Percentiles rank a stretch among this genome's conserved stretches.
Evolutionary conservation across 2,113 vertebrate species (phyloP).

Genomic region (Todiramphus saurophagus): DNA sequence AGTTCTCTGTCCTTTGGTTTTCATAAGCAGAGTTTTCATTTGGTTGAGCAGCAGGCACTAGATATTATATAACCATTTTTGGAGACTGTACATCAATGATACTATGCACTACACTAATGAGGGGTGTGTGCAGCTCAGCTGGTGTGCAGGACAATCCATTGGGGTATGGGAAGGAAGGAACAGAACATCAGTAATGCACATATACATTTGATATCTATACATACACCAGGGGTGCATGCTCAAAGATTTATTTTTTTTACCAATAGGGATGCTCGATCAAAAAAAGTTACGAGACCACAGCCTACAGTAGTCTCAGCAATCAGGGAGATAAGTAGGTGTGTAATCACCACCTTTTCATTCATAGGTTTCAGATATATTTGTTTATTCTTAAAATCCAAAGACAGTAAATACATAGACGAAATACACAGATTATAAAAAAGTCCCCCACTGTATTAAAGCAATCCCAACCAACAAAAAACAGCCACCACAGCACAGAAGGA

Average conservation of each 20-base stretch:
- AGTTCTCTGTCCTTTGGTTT: background rate
- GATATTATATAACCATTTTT: background rate
- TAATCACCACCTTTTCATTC: background rate
- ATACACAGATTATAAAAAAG: background rate
- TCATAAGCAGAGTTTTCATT: background rate
- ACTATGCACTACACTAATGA: fast-evolving
- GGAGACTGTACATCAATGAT: background rate
- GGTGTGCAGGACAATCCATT: background rate
- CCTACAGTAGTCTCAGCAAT: background rate
- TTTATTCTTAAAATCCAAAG: background rate
- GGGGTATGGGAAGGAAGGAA: background rate
- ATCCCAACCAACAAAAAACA: too few species aligned
- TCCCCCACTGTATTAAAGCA: background rate
- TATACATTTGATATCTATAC: background rate
- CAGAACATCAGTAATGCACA: background rate
- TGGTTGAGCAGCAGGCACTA: background rate
- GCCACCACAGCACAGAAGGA: background rate
- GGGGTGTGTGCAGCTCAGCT: background rate
- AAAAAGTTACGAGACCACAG: background rate
- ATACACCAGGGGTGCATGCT: background rate
- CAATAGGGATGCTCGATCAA: background rate
- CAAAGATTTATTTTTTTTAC: background rate
- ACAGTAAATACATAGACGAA: background rate
- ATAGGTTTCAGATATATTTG: background rate
- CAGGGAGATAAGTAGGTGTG: background rate